A percentile compares a stretch with the other conserved stretches of the same genome.
Conservation (phyloP, 2,113 vertebrate genomes). For the Struthidea cinerea region DNA sequence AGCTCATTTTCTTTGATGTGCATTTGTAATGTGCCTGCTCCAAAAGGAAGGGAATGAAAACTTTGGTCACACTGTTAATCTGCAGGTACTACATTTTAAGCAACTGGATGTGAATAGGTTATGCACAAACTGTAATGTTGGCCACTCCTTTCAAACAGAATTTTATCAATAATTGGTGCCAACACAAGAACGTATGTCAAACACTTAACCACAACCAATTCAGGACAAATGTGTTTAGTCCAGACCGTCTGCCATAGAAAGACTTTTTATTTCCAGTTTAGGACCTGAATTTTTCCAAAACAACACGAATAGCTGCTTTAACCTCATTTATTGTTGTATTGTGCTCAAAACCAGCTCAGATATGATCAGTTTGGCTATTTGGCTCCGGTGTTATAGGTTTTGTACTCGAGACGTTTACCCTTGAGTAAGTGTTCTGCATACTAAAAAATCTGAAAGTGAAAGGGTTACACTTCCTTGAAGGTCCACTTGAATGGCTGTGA, state of each 20-base stretch:
- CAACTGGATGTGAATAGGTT: neutral
- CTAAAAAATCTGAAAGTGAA: slow-evolving; percentile 15
- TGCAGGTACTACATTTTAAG: slow-evolving; percentile 2
- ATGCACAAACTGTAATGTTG: neutral
- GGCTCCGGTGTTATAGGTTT: neutral
- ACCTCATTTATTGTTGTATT: neutral
- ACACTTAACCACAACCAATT: neutral
- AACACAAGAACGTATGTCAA: neutral
- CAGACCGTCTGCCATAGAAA: neutral
- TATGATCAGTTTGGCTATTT: neutral
- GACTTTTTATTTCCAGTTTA: neutral
- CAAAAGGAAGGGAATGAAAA: slow-evolving; percentile 30
- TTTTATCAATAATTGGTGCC: neutral
- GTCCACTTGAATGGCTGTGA: slow-evolving; percentile 15
- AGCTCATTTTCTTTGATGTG: slow-evolving; percentile 51
- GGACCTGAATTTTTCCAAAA: neutral
- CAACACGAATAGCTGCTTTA: neutral
- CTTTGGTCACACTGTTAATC: slow-evolving; percentile 24
- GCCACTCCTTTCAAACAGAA: neutral
- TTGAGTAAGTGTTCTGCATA: neutral
- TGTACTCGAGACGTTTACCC: neutral
- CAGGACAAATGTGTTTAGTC: neutral
- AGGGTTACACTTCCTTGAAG: slow-evolving; percentile 47
- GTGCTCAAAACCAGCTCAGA: neutral
- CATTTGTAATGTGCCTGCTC: slow-evolving; percentile 38